Conservation (phyloP, 2,113 vertebrate species). For the Camelus dromedarius region DNA sequence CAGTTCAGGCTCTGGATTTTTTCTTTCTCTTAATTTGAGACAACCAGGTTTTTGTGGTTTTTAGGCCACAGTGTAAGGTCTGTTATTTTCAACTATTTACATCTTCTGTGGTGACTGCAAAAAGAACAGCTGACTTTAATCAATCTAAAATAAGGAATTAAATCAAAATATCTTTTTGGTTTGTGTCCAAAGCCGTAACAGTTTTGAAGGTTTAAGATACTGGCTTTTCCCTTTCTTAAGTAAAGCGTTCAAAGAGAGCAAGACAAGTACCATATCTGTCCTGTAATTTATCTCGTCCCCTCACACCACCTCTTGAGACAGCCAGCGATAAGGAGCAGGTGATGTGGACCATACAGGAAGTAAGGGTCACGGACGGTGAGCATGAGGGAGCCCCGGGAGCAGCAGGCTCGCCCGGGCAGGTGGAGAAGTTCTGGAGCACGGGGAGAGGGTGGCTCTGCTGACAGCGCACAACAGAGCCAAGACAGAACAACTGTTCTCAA, state of each 20-base stretch:
- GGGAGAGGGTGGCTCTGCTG: not conserved
- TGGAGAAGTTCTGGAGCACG: not conserved
- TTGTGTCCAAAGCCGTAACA: not conserved
- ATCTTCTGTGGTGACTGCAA: not conserved
- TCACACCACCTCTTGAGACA: not conserved
- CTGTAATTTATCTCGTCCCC: not conserved
- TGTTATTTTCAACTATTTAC: not conserved
- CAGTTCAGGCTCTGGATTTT: not conserved
- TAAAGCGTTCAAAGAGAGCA: not conserved
- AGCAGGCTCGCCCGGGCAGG: not conserved
- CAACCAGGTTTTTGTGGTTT: not conserved
- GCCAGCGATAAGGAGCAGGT: not conserved
- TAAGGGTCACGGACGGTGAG: not conserved
- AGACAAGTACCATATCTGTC: not conserved
- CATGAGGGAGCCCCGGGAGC: accelerated
- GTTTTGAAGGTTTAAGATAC: not conserved
- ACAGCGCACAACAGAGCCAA: not conserved
- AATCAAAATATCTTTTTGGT: not conserved
- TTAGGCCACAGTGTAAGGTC: not conserved
- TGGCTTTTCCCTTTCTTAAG: not conserved
- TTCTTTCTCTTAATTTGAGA: not conserved
- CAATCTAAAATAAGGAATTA: not conserved
- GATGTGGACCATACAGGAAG: not conserved
- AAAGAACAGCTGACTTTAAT: not conserved
- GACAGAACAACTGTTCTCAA: not conserved